Base-by-base conservation (phyloP, 2,797 vertebrate species). In the Liparis tanakae region DNA sequence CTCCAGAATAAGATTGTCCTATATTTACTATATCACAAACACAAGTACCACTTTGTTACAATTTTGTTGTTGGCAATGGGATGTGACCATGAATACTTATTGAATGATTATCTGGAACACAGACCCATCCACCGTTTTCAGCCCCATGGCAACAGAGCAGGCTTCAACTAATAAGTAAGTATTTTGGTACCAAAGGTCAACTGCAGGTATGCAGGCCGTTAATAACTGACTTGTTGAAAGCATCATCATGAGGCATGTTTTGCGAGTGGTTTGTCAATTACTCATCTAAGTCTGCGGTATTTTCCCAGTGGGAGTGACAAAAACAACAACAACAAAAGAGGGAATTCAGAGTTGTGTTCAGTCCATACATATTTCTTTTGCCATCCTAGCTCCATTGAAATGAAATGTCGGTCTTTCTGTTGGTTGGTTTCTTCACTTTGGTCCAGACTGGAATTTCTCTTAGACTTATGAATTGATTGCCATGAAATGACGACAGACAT, bases 111-210 rank as follows among this genome's bases (percentile, higher is more conserved):
- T 54, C 75, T 61, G 56, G 68, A 86, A 75, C 76, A 71, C 65
- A 79, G 81, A 89, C 67, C 77, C 85, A 87, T 89, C 86, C 76
- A 80, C 51, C 46, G 37, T 74, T 33, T 81, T 64, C 67, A 76
- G 81, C 71, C 75, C 90, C 93, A 94, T 95, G 88, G 94, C 90
- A 95, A 95, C 94, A 72, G 78, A 88, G 74, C 71, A 22, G 22
- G 81, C 81, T 89, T 83, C 84, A 70, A 83, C 87, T 93, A 94
- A 94, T 94, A 92, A 94, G 93, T 94, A 83, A 95, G 91, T 93
- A 92, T 94, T 91, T 90, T 90, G 74, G 90, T 89, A 87, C 89
- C 81, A 93, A 94, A 94, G 93, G 93, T 94, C 86, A 82, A 89
- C 85, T 66, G 78, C 80, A 90, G 92, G 90, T 92, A 94, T 94